These are phyloP conservation scores for Labeo rohita DNA, from an alignment of 2,113 vertebrate genomes.

Conservation along the genomic window DNA sequence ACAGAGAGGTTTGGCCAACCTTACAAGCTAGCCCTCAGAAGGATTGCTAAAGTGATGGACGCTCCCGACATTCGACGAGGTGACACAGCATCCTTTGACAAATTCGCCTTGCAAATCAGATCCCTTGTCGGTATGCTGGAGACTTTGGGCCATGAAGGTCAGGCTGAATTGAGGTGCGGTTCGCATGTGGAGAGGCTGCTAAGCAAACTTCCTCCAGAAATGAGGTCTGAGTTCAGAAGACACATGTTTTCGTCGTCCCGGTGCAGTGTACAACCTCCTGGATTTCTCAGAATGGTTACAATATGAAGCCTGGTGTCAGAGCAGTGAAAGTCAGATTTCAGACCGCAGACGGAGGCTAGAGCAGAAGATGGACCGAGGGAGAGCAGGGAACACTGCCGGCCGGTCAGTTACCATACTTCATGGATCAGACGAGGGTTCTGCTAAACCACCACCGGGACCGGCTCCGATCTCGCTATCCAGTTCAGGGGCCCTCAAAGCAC, in stretches of 20 bases:
- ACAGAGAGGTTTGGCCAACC: constrained; percentile 8
- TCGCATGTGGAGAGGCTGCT: constrained; percentile 17
- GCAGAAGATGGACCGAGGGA: not conserved
- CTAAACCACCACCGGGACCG: not conserved
- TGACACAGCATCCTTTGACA: constrained; percentile 20
- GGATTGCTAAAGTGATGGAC: constrained; percentile 24
- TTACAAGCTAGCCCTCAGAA: constrained; percentile 13
- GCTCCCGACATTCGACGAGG: not conserved
- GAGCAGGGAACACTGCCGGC: not conserved
- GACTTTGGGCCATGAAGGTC: constrained; percentile 34
- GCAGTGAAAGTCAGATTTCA: not conserved
- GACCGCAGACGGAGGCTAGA: not conserved
- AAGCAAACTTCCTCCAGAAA: constrained; percentile 21
- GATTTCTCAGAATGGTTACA: not conserved
- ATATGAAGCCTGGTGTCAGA: constrained; percentile 15
- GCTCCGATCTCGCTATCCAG: not conserved
- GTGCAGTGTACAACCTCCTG: not conserved
- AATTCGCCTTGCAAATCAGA: constrained; percentile 14
- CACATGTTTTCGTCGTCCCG: not conserved
- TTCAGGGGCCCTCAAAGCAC: not conserved
- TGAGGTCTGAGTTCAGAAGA: constrained; percentile 5
- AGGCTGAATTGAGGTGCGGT: constrained; percentile 3
- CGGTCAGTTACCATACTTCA: not conserved
- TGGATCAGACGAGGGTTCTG: not conserved
- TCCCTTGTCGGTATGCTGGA: constrained; percentile 16